Evolutionary conservation across 2,113 vertebrate genomes (phyloP).

Genomic region (Columba janthina): DNA sequence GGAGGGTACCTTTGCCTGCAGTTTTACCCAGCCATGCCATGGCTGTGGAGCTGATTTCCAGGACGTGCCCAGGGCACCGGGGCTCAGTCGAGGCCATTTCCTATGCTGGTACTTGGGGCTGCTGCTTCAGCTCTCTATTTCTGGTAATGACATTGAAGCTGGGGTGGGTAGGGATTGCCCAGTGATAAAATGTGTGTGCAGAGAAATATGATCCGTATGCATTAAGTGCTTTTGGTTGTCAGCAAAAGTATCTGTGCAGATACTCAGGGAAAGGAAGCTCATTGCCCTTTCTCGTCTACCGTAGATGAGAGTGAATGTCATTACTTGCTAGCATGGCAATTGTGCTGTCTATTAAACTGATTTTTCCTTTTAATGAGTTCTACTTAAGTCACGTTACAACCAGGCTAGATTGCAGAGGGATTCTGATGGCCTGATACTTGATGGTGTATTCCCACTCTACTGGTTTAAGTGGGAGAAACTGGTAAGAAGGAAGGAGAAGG

Average conservation of each 20-base stretch:
- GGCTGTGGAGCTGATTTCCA: not conserved
- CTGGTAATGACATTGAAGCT: slow-evolving; percentile 19
- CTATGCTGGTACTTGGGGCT: not conserved
- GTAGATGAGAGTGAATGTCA: not conserved
- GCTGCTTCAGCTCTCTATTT: not conserved
- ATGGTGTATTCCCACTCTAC: not conserved
- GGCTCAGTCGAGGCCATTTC: not conserved
- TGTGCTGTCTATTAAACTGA: not conserved
- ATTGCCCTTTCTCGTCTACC: not conserved
- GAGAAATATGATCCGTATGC: not conserved
- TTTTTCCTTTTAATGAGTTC: not conserved
- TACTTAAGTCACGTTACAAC: not conserved
- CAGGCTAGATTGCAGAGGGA: not conserved
- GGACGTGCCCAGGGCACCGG: fast-evolving
- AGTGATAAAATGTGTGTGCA: not conserved
- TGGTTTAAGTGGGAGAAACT: not conserved
- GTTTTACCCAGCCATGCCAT: fast-evolving
- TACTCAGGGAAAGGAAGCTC: not conserved
- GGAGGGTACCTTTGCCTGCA: not conserved
- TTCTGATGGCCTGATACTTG: not conserved
- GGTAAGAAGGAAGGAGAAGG: not conserved
- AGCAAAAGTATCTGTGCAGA: not conserved
- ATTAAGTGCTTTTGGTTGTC: slow-evolving; percentile 39
- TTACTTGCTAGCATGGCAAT: not conserved
- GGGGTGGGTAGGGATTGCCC: not conserved